Conservation (phyloP, 2,888 invertebrate genomes). For the Steinernema scapterisci region DNA sequence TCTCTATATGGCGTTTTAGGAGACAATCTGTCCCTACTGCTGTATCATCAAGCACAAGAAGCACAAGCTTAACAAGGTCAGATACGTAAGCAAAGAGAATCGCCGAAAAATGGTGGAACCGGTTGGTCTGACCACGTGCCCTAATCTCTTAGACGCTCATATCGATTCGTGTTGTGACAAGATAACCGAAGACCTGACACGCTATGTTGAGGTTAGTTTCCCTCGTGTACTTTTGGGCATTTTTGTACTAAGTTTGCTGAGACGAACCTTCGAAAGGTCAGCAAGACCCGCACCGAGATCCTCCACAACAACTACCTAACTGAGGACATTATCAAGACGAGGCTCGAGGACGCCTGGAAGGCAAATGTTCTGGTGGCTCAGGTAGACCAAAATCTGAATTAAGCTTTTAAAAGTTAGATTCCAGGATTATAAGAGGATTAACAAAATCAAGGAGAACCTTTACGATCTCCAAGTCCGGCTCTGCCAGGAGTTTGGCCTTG, state of each 20-base stretch:
- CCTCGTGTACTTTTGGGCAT: no score
- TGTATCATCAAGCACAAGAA: no score
- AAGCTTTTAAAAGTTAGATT: neutral
- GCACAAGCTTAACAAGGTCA: no score
- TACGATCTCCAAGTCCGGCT: neutral
- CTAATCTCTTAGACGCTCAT: no score
- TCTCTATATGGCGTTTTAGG: no score
- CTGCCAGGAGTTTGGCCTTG: neutral
- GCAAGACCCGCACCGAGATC: neutral
- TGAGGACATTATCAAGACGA: constrained; percentile 13
- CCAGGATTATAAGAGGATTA: neutral
- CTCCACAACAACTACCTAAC: constrained; percentile 7
- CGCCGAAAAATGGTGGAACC: no score
- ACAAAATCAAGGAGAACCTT: neutral
- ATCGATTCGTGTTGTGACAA: no score
- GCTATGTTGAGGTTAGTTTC: neutral
- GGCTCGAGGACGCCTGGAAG: neutral
- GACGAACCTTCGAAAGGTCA: neutral
- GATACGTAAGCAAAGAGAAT: no score
- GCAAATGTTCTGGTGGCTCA: neutral
- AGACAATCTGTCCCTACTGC: no score
- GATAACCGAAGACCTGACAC: no score
- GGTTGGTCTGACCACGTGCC: no score
- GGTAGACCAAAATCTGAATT: no score
- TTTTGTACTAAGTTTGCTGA: neutral